Conservation (phyloP, 2,113 vertebrate genomes). For the Pungitius pungitius region DNA sequence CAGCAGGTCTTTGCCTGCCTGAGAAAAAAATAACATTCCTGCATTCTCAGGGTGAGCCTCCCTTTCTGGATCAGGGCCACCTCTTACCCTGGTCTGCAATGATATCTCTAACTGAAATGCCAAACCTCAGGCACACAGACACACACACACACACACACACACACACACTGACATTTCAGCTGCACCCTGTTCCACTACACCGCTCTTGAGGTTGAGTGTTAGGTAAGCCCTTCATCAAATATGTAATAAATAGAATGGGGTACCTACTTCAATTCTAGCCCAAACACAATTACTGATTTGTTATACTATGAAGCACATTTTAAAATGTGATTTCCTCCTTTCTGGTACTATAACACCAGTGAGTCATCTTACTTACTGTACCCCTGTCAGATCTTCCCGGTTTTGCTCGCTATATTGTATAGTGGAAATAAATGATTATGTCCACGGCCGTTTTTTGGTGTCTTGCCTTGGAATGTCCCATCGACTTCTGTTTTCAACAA, state of each 20-base stretch:
- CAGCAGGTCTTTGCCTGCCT: conserved; percentile 20
- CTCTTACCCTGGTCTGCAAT: conserved; percentile 54
- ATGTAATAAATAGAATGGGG: conserved; percentile 2
- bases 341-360: conserved; percentile 14
- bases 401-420: too few species aligned
- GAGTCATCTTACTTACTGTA: conserved; percentile 31
- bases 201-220: conserved; percentile 26
- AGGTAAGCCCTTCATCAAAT: conserved; percentile 12
- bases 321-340: conserved; percentile 35
- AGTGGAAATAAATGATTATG: too few species aligned
- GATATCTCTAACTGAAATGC: conserved; percentile 79
- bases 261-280: conserved; percentile 12
- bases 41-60: conserved; percentile 31
- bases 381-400: too few species aligned
- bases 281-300: conserved; percentile 17
- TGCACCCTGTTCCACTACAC: conserved; percentile 24
- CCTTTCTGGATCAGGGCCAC: conserved; percentile 23
- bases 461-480: too few species aligned
- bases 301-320: conserved; percentile 30
- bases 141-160: conserved; percentile 5
- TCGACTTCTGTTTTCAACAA: too few species aligned
- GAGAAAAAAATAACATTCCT: conserved; percentile 51
- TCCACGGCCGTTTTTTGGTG: too few species aligned
- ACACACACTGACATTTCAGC: conserved; percentile 73
- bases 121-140: conserved; percentile 60